These are phyloP conservation scores for Champsocephalus esox DNA, from an alignment of 2,797 vertebrate genomes.

Conservation along the genomic window DNA sequence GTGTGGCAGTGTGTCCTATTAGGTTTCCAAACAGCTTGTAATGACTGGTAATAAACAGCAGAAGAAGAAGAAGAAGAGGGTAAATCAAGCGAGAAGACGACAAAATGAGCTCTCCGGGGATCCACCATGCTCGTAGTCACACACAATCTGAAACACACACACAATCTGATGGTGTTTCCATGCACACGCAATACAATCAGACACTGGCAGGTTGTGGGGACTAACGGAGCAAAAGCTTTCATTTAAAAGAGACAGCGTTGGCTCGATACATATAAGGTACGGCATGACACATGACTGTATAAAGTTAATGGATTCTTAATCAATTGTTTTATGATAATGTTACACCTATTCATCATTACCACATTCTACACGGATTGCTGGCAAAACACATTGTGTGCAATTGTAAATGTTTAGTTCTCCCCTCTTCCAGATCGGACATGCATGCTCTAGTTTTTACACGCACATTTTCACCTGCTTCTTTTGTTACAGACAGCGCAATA, in stretches of 20 bases:
- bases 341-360: background rate
- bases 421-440: background rate
- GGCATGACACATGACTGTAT: background rate
- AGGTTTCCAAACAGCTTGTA: conserved; percentile 91
- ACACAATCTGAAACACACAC: conserved; percentile 18
- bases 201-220: conserved; percentile 37
- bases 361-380: background rate
- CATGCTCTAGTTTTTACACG: background rate
- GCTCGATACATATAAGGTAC: background rate
- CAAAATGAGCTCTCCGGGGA: conserved; percentile 87
- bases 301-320: background rate
- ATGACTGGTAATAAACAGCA: conserved; percentile 91
- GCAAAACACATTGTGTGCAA: background rate
- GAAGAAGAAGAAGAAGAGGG: conserved; percentile 85
- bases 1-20: conserved; percentile 84
- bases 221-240: conserved; percentile 25
- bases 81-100: conserved; percentile 89
- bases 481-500: background rate
- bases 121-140: conserved; percentile 74
- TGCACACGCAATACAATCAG: conserved; percentile 39
- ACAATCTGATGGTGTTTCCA: conserved; percentile 34
- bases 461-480: background rate
- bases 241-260: conserved; percentile 17
- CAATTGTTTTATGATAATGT: background rate
- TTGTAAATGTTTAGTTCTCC: background rate